Base-by-base conservation (phyloP, 1,140 invertebrate genomes). In the Drosophila sp. region DNA sequence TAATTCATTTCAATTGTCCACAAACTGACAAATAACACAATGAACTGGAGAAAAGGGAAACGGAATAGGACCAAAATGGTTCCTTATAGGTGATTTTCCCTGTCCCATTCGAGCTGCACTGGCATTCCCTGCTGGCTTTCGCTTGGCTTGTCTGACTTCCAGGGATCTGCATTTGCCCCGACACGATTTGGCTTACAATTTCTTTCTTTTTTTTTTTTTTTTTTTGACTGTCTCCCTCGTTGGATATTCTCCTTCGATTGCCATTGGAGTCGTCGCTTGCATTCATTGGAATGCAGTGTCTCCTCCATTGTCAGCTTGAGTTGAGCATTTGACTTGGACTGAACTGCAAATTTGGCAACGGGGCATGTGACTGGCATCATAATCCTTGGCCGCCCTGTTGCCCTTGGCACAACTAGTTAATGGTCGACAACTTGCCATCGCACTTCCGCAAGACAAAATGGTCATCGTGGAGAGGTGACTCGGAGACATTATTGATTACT, bases 211-310 rank as follows among this genome's bases (percentile, higher is more conserved):
- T 17, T 17, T 17, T 38, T 47, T 76, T 77, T 77, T 63, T 44
- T 64, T 40, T 62, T 54, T 38, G 30, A 56, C 55, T 23, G 4
- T 25, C 44, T 17, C 4, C 41, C 11, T 50, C 23, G 25, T 50
- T 50, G 44, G 44, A 25, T 50, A 25, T n/a, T 25, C 7, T 27
- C 27, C 2, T 74, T 38, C 29, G 23, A 47, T 38, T 38, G 41
- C 58, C 44, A 69, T 72, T 38, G 35, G 8, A 38, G 41, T 71
- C 33, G 41, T 54, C 67, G 70, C 65, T 71, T 67, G 74, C 10
- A 38, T 81, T 86, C 83, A 79, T 86, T 82, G 82, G 70, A 66
- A 79, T 87, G 83, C 82, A 76, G 66, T 66, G 69, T 66, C 75
- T 82, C 58, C 75, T 79, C 58, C 68, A 77, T 77, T 78, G 76